Conservation (phyloP, 2,888 invertebrate genomes). For the Crepidodera aurea region DNA sequence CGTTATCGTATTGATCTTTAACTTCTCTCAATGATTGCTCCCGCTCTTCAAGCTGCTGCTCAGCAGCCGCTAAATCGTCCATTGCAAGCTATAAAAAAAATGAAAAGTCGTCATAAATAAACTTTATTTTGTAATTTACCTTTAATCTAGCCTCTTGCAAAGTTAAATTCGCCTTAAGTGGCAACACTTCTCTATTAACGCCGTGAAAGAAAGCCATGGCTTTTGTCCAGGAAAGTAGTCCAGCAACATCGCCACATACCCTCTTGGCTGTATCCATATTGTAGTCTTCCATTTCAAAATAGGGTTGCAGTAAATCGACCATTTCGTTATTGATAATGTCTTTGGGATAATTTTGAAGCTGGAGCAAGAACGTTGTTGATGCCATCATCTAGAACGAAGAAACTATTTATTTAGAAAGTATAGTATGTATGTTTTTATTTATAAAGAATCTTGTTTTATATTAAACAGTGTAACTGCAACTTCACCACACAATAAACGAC, state of each 20-base stretch:
- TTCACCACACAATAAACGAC: too few species aligned
- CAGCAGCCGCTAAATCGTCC: conserved; percentile 88
- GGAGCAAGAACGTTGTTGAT: conserved; percentile 88
- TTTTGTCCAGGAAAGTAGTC: conserved; percentile 94
- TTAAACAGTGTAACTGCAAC: too few species aligned
- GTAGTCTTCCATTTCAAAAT: conserved; percentile 96
- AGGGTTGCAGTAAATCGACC: conserved; percentile 90
- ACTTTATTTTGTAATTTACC: conserved; percentile 56
- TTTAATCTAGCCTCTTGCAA: conserved; percentile 89
- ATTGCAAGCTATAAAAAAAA: conserved; percentile 73
- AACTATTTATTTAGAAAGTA: too few species aligned
- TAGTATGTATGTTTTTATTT: too few species aligned
- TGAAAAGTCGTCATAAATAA: neutral
- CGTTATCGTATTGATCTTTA: conserved; percentile 91
- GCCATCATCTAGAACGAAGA: conserved; percentile 83
- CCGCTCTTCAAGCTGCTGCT: conserved; percentile 87
- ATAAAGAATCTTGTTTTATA: too few species aligned
- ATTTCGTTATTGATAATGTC: conserved; percentile 97
- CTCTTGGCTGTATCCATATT: conserved; percentile 95
- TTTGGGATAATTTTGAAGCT: conserved; percentile 93
- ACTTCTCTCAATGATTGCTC: conserved; percentile 89
- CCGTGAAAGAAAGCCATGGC: conserved; percentile 96
- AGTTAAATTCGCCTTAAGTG: conserved; percentile 90
- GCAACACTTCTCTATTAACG: conserved; percentile 95
- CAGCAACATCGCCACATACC: conserved; percentile 95